phyloP scores from a whole-genome alignment of 1,140 invertebrate species.

The Anastrepha obliqua region DNA sequence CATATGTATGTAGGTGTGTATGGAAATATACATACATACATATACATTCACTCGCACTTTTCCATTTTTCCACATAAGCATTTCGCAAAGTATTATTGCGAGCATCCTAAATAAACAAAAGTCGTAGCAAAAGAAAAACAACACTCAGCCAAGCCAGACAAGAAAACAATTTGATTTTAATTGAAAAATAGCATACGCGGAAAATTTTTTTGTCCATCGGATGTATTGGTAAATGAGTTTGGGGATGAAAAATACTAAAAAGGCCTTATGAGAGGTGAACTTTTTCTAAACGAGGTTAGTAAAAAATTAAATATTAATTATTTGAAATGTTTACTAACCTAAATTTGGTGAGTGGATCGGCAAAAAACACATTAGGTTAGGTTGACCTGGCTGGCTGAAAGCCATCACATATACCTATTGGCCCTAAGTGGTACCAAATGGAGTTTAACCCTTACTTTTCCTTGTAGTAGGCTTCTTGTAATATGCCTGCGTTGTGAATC shows the following conservation, averaged over 20 bases:
- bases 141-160: constrained; percentile 52
- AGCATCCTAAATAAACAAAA: constrained; percentile 57
- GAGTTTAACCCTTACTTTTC: no score
- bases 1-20: neutral
- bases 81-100: constrained; percentile 27
- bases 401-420: no score
- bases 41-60: constrained; percentile 6
- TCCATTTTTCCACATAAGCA: neutral
- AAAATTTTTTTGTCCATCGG: constrained; percentile 11
- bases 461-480: no score
- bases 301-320: no score
- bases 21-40: neutral
- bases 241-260: neutral
- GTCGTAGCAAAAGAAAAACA: constrained; percentile 39
- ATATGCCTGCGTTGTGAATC: no score
- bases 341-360: no score
- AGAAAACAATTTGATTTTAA: constrained; percentile 59
- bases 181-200: constrained; percentile 57
- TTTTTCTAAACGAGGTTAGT: no score
- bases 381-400: no score
- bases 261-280: neutral
- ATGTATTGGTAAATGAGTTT: neutral
- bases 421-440: no score
- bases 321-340: no score
- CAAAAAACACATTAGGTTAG: no score